These are phyloP conservation scores for Phaedon cochleariae DNA, from an alignment of 2,888 invertebrate species.

Conservation along the genomic window DNA sequence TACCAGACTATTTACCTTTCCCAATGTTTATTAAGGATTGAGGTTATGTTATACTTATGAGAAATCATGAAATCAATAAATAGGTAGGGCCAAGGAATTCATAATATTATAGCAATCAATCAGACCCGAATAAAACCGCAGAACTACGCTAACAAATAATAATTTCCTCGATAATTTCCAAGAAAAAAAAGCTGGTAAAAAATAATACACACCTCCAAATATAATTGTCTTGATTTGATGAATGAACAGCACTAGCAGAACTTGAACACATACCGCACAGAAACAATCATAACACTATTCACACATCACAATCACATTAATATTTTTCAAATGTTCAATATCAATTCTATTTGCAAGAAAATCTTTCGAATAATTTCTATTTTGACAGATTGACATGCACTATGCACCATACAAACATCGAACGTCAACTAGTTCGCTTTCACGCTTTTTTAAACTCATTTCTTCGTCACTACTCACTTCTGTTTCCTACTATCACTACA, in stretches of 20 bases:
- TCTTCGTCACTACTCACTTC: no score
- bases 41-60: slow-evolving; percentile 35
- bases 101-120: background rate
- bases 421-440: slow-evolving; percentile 52
- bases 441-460: slow-evolving; percentile 36
- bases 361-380: slow-evolving; percentile 27
- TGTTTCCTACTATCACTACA: slow-evolving; percentile 28
- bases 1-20: background rate
- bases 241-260: slow-evolving; percentile 26
- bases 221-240: slow-evolving; percentile 16
- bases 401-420: slow-evolving; percentile 47
- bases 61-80: slow-evolving; percentile 38
- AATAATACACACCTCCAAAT: slow-evolving; percentile 35
- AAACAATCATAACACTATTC: slow-evolving; percentile 20
- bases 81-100: slow-evolving; percentile 33
- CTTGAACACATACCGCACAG: slow-evolving; percentile 15
- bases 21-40: slow-evolving; percentile 20
- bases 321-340: slow-evolving; percentile 15
- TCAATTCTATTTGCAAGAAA: slow-evolving; percentile 2
- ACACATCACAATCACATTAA: slow-evolving; percentile 33
- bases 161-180: slow-evolving; percentile 5
- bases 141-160: no score
- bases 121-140: slow-evolving; percentile 10
- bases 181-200: slow-evolving; percentile 15
- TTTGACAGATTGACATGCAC: slow-evolving; percentile 51